Percentiles rank a stretch among this genome's conserved stretches.
phyloP scores from a whole-genome alignment of 2,113 vertebrate species.

The Saimiri boliviensis region DNA sequence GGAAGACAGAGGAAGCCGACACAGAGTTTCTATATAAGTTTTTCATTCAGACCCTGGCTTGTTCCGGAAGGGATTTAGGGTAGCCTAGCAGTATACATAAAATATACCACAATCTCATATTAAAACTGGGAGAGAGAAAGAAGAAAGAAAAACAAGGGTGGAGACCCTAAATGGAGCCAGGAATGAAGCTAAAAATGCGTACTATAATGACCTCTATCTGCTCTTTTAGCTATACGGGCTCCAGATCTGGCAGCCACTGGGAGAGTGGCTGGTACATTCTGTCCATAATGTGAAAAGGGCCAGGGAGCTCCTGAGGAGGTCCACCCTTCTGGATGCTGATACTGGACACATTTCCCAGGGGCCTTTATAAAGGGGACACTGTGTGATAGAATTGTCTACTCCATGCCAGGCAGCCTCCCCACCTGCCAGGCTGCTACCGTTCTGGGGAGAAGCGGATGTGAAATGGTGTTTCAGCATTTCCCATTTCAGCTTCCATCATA shows the following conservation, averaged over 20 bases:
- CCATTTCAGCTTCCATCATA: not conserved
- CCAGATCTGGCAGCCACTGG: not conserved
- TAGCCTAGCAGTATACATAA: not conserved
- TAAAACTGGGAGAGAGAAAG: conserved; percentile 16
- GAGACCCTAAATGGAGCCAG: not conserved
- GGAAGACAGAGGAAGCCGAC: not conserved
- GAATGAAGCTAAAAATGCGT: not conserved
- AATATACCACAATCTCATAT: not conserved
- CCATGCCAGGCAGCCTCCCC: not conserved
- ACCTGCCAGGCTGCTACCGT: not conserved
- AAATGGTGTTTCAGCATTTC: not conserved
- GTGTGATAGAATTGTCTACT: rapidly evolving
- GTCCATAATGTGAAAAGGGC: rapidly evolving
- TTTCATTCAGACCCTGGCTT: not conserved
- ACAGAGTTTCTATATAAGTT: not conserved
- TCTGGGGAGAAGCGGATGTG: not conserved
- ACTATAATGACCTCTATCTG: rapidly evolving
- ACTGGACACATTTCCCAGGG: not conserved
- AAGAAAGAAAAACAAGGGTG: not conserved
- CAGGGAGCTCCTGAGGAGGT: not conserved
- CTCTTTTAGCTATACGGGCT: not conserved
- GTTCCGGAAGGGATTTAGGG: conserved; percentile 34
- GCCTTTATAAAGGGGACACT: rapidly evolving
- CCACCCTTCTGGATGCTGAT: not conserved
- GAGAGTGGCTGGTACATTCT: not conserved